phyloP scores from a whole-genome alignment of 1,140 invertebrate species.

The Drosophila malerkotliana region DNA sequence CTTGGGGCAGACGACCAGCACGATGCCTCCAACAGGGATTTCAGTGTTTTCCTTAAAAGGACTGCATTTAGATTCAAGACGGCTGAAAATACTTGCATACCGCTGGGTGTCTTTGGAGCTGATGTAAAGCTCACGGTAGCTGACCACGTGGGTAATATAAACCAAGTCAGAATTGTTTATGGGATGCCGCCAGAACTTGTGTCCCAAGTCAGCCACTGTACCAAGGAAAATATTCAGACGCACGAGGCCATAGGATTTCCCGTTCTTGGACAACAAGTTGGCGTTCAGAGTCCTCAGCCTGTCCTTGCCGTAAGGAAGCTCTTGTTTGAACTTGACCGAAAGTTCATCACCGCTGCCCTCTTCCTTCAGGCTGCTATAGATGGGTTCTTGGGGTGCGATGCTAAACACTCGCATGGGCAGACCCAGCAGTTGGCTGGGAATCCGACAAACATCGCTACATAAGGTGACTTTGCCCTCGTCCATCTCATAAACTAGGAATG shows the following conservation, averaged over 20 bases:
- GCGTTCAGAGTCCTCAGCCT: conserved; percentile 12
- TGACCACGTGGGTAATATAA: conserved; percentile 37
- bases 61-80: conserved; percentile 31
- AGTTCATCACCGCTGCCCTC: conserved; percentile 4
- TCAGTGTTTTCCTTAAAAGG: conserved; percentile 11
- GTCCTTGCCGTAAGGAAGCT: not conserved
- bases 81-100: conserved; percentile 40
- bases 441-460: conserved; percentile 33
- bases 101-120: conserved; percentile 35
- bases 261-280: conserved; percentile 10
- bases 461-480: conserved; percentile 54
- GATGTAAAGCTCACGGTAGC: conserved; percentile 41
- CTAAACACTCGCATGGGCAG: conserved; percentile 33
- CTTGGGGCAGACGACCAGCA: conserved; percentile 31
- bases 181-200: conserved; percentile 48
- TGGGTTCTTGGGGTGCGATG: conserved; percentile 2
- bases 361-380: not conserved
- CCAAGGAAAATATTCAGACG: conserved; percentile 32
- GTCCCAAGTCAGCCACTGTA: conserved; percentile 19
- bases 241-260: conserved; percentile 27
- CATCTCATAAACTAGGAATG: conserved; percentile 60
- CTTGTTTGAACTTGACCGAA: conserved; percentile 25
- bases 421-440: conserved; percentile 43
- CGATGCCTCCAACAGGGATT: conserved; percentile 34
- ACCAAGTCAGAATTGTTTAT: conserved; percentile 25